phyloP scores from a whole-genome alignment of 2,888 invertebrate genomes.

The Gandaritis pyraliata region DNA sequence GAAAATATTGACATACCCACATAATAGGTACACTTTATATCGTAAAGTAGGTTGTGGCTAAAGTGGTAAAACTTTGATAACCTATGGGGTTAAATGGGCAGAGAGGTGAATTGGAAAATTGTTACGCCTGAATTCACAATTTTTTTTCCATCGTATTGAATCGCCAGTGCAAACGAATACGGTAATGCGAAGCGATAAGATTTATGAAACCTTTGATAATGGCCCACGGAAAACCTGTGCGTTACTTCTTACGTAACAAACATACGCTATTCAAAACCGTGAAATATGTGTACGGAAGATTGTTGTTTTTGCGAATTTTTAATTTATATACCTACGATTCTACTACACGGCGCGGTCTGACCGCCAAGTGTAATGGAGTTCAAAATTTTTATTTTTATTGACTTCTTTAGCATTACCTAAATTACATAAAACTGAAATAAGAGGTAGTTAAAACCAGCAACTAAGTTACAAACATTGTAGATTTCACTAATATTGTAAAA shows the following conservation, averaged over 20 bases:
- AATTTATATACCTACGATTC: not conserved
- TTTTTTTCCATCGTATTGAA: not conserved
- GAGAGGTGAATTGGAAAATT: not conserved
- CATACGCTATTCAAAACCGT: slow-evolving; percentile 5
- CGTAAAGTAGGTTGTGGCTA: too few species aligned
- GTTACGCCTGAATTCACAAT: not conserved
- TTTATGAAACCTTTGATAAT: slow-evolving; percentile 19
- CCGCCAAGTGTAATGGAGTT: too few species aligned
- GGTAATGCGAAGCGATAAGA: slow-evolving; percentile 20
- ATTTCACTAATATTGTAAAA: too few species aligned
- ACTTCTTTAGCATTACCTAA: too few species aligned
- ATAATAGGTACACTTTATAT: too few species aligned
- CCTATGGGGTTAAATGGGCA: not conserved
- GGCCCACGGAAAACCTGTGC: slow-evolving; percentile 5
- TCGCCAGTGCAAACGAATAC: slow-evolving; percentile 11
- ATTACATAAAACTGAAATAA: too few species aligned
- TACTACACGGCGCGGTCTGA: too few species aligned
- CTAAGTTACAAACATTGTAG: too few species aligned
- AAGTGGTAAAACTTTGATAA: too few species aligned
- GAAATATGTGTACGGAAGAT: slow-evolving; percentile 13
- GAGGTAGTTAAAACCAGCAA: too few species aligned
- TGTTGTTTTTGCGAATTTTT: slow-evolving; percentile 2
- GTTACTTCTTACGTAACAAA: slow-evolving; percentile 5
- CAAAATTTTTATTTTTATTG: too few species aligned
- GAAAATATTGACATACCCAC: too few species aligned